A percentile compares a stretch with the other conserved stretches of the same genome.
Evolutionary conservation across 2,888 invertebrate genomes (phyloP).

Genomic region (Drosophila bunnanda): DNA sequence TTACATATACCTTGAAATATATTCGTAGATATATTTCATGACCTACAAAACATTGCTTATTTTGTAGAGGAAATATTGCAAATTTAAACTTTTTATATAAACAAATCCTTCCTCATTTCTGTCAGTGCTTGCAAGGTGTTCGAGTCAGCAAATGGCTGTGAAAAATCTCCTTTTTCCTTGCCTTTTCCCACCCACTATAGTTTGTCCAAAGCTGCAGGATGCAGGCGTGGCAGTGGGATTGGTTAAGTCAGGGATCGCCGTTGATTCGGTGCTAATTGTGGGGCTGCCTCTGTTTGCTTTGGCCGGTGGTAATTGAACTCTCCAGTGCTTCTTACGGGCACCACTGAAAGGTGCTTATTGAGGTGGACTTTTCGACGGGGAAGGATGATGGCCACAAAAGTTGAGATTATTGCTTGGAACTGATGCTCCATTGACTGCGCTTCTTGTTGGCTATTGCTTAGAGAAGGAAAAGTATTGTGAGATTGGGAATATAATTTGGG

Average conservation of each 20-base stretch:
- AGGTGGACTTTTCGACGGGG: slow-evolving; percentile 12
- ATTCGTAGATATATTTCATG: too few relatives aligned
- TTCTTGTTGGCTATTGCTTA: neutral
- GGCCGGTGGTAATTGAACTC: slow-evolving; percentile 71
- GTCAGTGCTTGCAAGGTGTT: neutral
- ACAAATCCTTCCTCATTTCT: neutral
- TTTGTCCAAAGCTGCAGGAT: slow-evolving; percentile 24
- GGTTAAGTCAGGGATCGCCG: slow-evolving; percentile 34
- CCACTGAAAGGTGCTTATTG: slow-evolving; percentile 27
- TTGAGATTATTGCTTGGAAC: slow-evolving; percentile 9
- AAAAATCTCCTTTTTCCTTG: slow-evolving; percentile 23
- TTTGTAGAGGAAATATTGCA: too few relatives aligned
- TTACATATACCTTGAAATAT: too few relatives aligned
- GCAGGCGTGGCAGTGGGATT: slow-evolving; percentile 8
- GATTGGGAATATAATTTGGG: neutral
- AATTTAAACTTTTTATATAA: neutral
- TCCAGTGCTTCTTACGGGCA: slow-evolving; percentile 12
- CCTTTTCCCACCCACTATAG: slow-evolving; percentile 12
- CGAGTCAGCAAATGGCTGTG: slow-evolving; percentile 34
- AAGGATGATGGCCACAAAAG: slow-evolving; percentile 4
- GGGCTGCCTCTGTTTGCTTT: slow-evolving; percentile 51
- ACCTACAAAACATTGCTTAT: too few relatives aligned
- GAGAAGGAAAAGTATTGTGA: neutral
- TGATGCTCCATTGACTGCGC: slow-evolving; percentile 7
- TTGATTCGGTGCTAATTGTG: slow-evolving; percentile 73